These are phyloP conservation scores for Dyspetes luteomarginatus DNA, from an alignment of 2,888 invertebrate species.

Conservation along the genomic window DNA sequence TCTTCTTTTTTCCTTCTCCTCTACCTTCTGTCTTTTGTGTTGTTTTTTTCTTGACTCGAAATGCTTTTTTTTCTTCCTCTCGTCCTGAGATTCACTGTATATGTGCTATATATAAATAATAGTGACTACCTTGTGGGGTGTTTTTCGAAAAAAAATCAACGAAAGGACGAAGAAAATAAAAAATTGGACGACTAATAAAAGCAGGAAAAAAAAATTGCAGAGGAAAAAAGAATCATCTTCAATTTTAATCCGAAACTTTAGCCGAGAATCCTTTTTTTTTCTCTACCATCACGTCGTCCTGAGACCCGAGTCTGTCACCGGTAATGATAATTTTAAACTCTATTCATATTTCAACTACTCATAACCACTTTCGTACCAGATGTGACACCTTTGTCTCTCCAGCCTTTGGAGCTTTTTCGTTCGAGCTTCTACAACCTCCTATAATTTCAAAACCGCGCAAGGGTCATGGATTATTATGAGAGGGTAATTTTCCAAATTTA, in stretches of 20 bases:
- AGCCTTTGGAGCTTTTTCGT: conserved; percentile 59
- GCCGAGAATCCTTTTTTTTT: conserved; percentile 43
- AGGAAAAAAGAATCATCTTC: conserved; percentile 23
- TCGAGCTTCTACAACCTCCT: conserved; percentile 59
- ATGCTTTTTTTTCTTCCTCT: conserved; percentile 44
- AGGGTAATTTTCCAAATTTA: conserved; percentile 24
- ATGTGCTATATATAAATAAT: conserved; percentile 29
- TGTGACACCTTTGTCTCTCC: conserved; percentile 47
- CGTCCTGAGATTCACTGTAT: conserved; percentile 62
- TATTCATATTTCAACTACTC: conserved; percentile 82
- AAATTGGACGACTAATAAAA: too few relatives aligned
- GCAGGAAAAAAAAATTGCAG: conserved; percentile 28
- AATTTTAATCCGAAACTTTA: conserved; percentile 43
- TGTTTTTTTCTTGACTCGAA: conserved; percentile 38
- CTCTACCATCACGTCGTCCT: conserved; percentile 37
- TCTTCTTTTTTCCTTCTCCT: background rate
- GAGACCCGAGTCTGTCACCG: conserved; percentile 69
- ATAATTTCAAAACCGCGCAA: background rate
- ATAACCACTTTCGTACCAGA: conserved; percentile 74
- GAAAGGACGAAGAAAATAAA: conserved; percentile 53
- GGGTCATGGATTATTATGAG: conserved; percentile 20
- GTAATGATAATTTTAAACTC: conserved; percentile 80
- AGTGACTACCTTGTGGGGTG: conserved; percentile 19
- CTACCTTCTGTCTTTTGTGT: too few relatives aligned
- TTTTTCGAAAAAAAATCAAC: conserved; percentile 45